Base-by-base conservation (phyloP, 2,888 invertebrate species). In the Blera fallax region DNA sequence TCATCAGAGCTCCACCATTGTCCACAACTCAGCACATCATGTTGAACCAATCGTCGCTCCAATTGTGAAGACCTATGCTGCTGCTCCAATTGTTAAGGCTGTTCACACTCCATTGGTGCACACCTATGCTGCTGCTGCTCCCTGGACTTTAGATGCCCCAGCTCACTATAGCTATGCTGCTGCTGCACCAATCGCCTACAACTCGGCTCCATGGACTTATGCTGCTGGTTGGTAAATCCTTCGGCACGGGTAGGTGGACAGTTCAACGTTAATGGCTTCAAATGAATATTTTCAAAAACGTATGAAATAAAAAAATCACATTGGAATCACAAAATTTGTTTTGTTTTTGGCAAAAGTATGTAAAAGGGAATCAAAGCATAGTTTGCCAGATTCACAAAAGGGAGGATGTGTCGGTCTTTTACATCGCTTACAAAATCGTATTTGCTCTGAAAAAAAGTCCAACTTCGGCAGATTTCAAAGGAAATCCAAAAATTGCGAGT, bases 1-100 rank as follows among this genome's bases (percentile, higher is more conserved):
- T 1, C 85, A 85, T 40, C 94, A 94, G 88, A 93, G 94, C 79
- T 93, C 93, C 11, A 89, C 93, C 34, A 93, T 94, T 87, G 91
- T 94, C 21, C 93, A 92, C 85, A 91, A 90, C 78, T 88, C 89
- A 7, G 91, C 91, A 0, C 90, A 91, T 78, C 88, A 89, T 43
- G 89, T 91, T 14, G 88, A 90, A 11, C 91, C 90, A 3, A 88
- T 89, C 27, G 88, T 90, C 24, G 88, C 90, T 18, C 90, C 90
- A 16, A 80, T 90, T 0, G 37, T 90, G n/a, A 90, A 90, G 87
- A 89, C 89, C 64, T 83, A 87, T 60, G 70, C 85, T 64, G 76
- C 84, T 8, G 62, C 82, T 24, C 32, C 72, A 16, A 29, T 80
- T 4, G 11, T 70, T 32, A 62, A 62, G 50, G 18, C 62, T 7